Percentiles rank a stretch among this genome's conserved stretches.
Evolutionary conservation across 2,888 invertebrate genomes (phyloP).

Genomic region (Meiosimyza decipiens): DNA sequence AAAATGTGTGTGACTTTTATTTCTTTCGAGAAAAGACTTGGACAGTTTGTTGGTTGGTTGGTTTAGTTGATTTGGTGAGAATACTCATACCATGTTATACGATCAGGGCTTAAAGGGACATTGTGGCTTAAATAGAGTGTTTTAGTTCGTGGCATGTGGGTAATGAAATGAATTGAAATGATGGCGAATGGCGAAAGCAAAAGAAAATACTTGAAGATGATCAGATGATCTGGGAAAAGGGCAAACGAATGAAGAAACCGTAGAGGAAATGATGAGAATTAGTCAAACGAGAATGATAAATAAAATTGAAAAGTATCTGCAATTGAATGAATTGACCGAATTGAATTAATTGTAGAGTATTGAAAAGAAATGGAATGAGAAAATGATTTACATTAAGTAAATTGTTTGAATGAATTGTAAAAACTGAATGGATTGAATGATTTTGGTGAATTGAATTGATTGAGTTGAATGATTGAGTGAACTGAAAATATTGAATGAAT

Average conservation of each 20-base stretch:
- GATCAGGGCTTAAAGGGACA: neutral
- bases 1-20: neutral
- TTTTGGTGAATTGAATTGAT: no score
- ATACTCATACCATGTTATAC: slow-evolving; percentile 2
- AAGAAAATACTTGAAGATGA: slow-evolving; percentile 23
- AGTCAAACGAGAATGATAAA: no score
- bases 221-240: neutral
- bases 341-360: no score
- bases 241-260: neutral
- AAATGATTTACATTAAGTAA: no score
- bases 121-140: slow-evolving; percentile 31
- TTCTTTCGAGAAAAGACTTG: neutral
- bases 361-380: no score
- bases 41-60: neutral
- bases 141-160: slow-evolving; percentile 42
- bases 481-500: no score
- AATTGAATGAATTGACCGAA: no score
- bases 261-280: no score
- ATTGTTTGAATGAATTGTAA: no score
- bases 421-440: no score
- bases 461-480: no score
- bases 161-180: slow-evolving; percentile 60
- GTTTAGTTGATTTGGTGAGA: neutral
- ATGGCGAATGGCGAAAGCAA: slow-evolving; percentile 45
- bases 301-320: no score